Conservation (phyloP, 2,888 invertebrate genomes). For the Lycia hirtaria region DNA sequence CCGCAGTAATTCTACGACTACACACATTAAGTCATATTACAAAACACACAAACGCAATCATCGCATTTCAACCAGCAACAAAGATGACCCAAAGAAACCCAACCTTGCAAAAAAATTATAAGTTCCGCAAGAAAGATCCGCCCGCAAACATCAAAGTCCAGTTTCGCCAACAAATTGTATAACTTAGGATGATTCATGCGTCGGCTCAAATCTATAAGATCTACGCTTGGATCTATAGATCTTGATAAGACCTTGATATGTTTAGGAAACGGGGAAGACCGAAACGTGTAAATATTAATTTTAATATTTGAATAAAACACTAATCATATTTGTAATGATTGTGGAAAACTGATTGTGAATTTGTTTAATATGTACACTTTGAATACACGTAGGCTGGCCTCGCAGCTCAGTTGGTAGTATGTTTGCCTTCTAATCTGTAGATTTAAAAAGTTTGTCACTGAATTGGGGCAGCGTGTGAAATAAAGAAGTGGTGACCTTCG, state of each 20-base stretch:
- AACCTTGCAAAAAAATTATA: conserved; percentile 8
- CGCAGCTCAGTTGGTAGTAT: too few species aligned
- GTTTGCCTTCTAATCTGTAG: too few species aligned
- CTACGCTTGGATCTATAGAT: not conserved
- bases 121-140: conserved; percentile 9
- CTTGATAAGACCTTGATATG: conserved; percentile 18
- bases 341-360: too few species aligned
- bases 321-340: not conserved
- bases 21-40: not conserved
- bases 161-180: conserved; percentile 14
- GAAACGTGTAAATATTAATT: not conserved
- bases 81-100: conserved; percentile 16
- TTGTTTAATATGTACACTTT: too few species aligned
- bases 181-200: conserved; percentile 22
- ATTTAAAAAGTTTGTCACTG: too few species aligned
- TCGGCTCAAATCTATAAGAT: conserved; percentile 1
- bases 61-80: conserved; percentile 8
- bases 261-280: conserved; percentile 23
- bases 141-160: conserved; percentile 13
- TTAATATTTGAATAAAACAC: not conserved
- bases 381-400: too few species aligned
- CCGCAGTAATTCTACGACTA: too few species aligned
- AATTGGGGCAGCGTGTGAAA: too few species aligned
- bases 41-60: not conserved
- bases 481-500: too few species aligned